Conservation (phyloP, 2,113 vertebrate species). For the Reinhardtius hippoglossoides region DNA sequence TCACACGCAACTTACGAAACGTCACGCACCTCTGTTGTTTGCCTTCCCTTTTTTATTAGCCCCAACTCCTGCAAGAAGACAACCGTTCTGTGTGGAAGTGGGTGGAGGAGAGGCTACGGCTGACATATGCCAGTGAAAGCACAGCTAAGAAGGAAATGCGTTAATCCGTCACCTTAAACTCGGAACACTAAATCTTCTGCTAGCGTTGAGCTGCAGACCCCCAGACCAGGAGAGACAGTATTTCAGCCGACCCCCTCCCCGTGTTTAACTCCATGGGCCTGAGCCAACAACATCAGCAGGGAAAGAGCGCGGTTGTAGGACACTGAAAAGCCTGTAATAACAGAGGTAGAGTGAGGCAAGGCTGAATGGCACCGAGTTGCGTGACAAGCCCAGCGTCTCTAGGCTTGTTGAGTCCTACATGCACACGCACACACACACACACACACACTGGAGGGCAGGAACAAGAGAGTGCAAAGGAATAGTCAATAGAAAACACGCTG, state of each 20-base stretch:
- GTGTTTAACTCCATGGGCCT: constrained; percentile 65
- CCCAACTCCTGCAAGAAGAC: constrained; percentile 44
- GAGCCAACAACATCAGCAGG: constrained; percentile 78
- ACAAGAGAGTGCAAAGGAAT: constrained; percentile 79
- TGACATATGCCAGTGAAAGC: constrained; percentile 51
- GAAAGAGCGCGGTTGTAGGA: constrained; percentile 75
- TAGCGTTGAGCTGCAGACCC: constrained; percentile 52
- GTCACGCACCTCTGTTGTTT: constrained; percentile 66
- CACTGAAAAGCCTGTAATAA: constrained; percentile 80
- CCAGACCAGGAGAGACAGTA: constrained; percentile 47
- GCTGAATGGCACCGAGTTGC: constrained; percentile 75
- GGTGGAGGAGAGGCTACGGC: constrained; percentile 33
- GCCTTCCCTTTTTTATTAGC: constrained; percentile 65
- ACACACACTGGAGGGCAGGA: constrained; percentile 80
- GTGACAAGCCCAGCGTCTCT: constrained; percentile 86
- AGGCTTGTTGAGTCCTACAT: constrained; percentile 82
- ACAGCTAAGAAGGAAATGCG: constrained; percentile 44
- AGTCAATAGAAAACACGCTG: constrained; percentile 84
- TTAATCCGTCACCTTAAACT: constrained; percentile 62
- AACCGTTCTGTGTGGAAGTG: constrained; percentile 20
- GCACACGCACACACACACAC: constrained; percentile 52
- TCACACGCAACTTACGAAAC: constrained; percentile 47
- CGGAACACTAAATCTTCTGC: constrained; percentile 52
- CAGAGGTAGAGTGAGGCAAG: constrained; percentile 66
- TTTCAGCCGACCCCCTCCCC: constrained; percentile 28